Evolutionary conservation across 2,797 vertebrate genomes (phyloP).

Genomic region (Premnoplex brunnescens): DNA sequence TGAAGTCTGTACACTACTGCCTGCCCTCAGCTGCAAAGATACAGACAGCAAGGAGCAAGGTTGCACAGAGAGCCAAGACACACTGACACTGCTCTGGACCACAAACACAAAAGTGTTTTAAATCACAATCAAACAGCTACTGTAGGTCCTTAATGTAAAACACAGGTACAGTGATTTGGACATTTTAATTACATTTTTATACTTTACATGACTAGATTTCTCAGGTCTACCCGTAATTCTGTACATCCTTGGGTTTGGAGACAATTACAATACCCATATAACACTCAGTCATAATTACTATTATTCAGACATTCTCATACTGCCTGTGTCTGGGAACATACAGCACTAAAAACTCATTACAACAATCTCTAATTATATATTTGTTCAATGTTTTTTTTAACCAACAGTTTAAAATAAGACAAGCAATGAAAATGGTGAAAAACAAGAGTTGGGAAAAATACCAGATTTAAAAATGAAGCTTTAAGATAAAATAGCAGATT

Average conservation of each 20-base stretch:
- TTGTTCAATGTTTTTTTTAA: not conserved
- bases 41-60: not conserved
- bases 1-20: not conserved
- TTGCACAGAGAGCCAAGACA: accelerated
- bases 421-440: not conserved
- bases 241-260: not conserved
- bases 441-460: not conserved
- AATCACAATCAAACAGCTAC: not conserved
- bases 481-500: not conserved
- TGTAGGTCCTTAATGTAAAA: not conserved
- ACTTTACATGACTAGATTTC: not conserved
- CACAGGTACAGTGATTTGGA: not conserved
- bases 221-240: not conserved
- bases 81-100: not conserved
- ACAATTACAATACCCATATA: constrained; percentile 7
- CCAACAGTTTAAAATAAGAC: not conserved
- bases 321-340: not conserved
- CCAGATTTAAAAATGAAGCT: not conserved
- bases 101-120: not conserved
- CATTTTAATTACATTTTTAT: not conserved
- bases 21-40: not conserved
- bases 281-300: constrained; percentile 13
- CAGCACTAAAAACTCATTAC: not conserved
- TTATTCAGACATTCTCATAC: constrained; percentile 13
- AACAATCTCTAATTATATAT: not conserved